Evolutionary conservation across 2,888 invertebrate genomes (phyloP), one percentile per base, ranked within the genome.

Genomic region (Rhimphoctona megacephalus): DNA sequence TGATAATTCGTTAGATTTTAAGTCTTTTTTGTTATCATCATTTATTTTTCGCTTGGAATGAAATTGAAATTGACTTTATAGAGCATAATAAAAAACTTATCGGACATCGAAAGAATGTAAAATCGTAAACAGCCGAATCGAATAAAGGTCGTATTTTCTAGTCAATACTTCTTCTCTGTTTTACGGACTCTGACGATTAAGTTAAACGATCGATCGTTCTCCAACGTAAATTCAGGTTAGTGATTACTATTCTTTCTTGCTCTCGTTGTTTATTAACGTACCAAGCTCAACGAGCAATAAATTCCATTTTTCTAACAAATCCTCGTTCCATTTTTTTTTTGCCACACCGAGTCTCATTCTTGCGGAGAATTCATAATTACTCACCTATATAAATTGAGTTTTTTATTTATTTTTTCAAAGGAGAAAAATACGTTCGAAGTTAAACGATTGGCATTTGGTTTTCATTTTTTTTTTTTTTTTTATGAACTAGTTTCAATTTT

Each of bases 191-290:
- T 30, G 57, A 39, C 54, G 54, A 73, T 49, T 54, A 17, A 25
- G 61, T 61, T 43, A 25, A 77, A 77, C 61, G 76, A 77, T 64
- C 76, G 76, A 77, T 64, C 76, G 64, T 64, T 49, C 33, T 77
- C 2, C 64, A 30, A 14, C 64, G 30, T 46, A 25, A 46, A 46
- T 30, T 57, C 25, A 25, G 25, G 43, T 46, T 46, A 22, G 43
- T 25, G 25, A 46, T 70, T 70, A 39, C 36, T 67, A 36, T 70
- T 46, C 70, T 43, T 70, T 46, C 43, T 46, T 46, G 70, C 70
- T 46, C 43, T 46, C 70, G 39, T 46, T 70, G 25, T 30, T 30
- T 61, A 61, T 61, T 30, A 14, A 61, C 61, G 30, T 61, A 30
- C 57, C 30, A 25, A 61, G 4, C 61, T 6, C 61, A 30, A 17